A percentile compares a stretch with the other conserved stretches of the same genome.
These are phyloP conservation scores for Prunella himalayana DNA, from an alignment of 2,113 vertebrate genomes.

Conservation along the genomic window DNA sequence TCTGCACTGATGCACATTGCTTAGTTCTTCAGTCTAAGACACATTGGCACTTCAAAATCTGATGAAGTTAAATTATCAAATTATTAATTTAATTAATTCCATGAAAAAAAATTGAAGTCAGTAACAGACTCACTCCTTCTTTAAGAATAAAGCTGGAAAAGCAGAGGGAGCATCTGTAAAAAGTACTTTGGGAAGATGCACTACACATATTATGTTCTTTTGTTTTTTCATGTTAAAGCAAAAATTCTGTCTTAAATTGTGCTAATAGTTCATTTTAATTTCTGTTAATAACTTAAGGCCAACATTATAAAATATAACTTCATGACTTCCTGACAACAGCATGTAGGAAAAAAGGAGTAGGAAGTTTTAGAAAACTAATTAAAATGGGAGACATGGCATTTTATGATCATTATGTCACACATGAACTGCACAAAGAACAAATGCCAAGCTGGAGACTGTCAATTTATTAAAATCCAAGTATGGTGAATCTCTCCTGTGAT, in stretches of 20 bases:
- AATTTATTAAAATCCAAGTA: neutral
- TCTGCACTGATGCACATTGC: neutral
- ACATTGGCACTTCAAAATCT: neutral
- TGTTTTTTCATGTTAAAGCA: neutral
- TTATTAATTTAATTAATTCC: neutral
- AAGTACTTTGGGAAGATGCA: neutral
- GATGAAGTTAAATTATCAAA: neutral
- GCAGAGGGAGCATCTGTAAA: neutral
- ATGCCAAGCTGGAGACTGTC: neutral
- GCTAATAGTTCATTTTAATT: neutral
- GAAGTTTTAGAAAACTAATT: neutral
- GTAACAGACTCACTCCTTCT: neutral
- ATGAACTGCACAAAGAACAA: neutral
- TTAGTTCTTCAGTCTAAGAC: neutral
- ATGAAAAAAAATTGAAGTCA: neutral
- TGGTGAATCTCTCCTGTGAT: neutral
- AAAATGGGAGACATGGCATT: neutral
- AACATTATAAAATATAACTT: neutral
- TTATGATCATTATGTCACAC: neutral
- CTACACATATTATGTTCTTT: neutral
- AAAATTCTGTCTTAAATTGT: neutral
- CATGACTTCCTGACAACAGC: neutral
- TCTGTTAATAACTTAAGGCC: neutral
- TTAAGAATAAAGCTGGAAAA: neutral
- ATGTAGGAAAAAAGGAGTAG: neutral